Evolutionary conservation across 1,140 invertebrate species (phyloP), one percentile per base, ranked within the genome.

Genomic region (Trichogramma pretiosum): DNA sequence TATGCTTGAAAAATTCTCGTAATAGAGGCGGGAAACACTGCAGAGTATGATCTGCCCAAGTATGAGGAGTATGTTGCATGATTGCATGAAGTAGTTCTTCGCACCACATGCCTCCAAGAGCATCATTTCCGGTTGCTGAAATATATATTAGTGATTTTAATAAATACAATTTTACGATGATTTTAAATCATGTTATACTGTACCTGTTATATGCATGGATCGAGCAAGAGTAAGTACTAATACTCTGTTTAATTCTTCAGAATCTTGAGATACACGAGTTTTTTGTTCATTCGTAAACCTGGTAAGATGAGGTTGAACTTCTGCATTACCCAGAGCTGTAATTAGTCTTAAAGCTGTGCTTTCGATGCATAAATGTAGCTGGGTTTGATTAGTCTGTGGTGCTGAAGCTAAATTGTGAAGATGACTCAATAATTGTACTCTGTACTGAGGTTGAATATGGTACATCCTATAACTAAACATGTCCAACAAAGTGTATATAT

Each of bases 391-490:
- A 1, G 90, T 91, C 65, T 94, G 91, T 13, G 89, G 86, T 9
- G 91, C 86, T 4, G 86, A 83, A 7, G 89, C 87, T 21, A 96
- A 72, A 28, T 84, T 89, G 61, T 95, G 87, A 21, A 96, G 77
- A 68, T 94, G 85, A n/a, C 87, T 89, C 4, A 97, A 68, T 3
- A 97, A 74, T 61, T 95, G 92, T 0, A 96, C 85, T 39, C 92
- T 75, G 64, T 96, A 97, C 68, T 95, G 90, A 0, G 92, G 89
- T 56, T 94, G 92, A 55, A 95, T 93, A 66, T 97, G 93, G 67
- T 96, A 92, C 70, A 97, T 84, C 38, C 93, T 76, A 63, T 95
- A 96, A 44, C 87, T 92, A 64, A 96, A 96, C 91, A 97, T 96
- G 68, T 98, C 93, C 54, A 97, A 68, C 18, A 97, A 68, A 0